These are phyloP conservation scores for Eulemur albifrons DNA, from an alignment of 2,797 vertebrate species.

Conservation along the genomic window DNA sequence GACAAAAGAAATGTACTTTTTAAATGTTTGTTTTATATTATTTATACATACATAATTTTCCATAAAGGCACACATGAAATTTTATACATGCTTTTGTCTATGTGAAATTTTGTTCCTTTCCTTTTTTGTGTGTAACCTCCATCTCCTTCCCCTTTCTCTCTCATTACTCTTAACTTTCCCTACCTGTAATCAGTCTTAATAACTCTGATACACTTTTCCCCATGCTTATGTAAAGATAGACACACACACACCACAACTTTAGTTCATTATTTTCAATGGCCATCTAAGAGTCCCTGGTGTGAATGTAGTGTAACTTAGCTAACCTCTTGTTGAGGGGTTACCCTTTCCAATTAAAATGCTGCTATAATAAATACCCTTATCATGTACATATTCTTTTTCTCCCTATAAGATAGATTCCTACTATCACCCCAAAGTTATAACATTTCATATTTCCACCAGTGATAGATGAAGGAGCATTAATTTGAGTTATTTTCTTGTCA, in stretches of 20 bases:
- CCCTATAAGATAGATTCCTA: background rate
- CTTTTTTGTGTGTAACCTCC: background rate
- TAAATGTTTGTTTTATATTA: conserved; percentile 3
- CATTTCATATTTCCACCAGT: background rate
- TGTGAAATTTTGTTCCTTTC: background rate
- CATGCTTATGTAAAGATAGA: background rate
- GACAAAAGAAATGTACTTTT: background rate
- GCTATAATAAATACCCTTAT: background rate
- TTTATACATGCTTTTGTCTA: background rate
- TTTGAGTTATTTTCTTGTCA: conserved; percentile 10
- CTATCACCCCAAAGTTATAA: background rate
- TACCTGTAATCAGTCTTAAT: background rate
- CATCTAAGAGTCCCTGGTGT: background rate
- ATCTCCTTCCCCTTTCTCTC: background rate
- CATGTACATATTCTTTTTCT: background rate
- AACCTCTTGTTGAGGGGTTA: background rate
- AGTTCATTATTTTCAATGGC: background rate
- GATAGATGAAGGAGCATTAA: background rate
- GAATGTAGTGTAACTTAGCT: background rate
- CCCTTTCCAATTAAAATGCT: background rate
- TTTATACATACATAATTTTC: background rate
- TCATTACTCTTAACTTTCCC: background rate
- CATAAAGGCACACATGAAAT: background rate
- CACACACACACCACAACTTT: background rate
- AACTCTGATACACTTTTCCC: background rate